Conservation (phyloP, 2,797 vertebrate genomes). For the Sebastiscus tertius region DNA sequence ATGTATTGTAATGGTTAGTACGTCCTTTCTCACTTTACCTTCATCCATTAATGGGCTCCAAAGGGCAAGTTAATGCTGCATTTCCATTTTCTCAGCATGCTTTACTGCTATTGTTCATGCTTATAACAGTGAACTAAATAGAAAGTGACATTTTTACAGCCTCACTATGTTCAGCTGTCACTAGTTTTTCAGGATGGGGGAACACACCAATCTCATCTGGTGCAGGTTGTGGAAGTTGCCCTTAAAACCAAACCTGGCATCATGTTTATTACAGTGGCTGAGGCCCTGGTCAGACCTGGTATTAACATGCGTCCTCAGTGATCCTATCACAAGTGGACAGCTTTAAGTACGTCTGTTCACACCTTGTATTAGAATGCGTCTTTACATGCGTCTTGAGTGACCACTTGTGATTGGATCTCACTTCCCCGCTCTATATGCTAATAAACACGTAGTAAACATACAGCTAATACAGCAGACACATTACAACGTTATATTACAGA, state of each 20-base stretch:
- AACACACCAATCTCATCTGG: background rate
- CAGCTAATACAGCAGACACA: no score
- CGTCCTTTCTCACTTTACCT: background rate
- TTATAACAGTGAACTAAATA: background rate
- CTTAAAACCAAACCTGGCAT: background rate
- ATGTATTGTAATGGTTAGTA: background rate
- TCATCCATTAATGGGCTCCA: background rate
- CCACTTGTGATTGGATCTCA: no score
- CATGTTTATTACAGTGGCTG: background rate
- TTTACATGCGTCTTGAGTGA: no score
- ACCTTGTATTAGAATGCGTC: no score
- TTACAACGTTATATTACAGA: no score
- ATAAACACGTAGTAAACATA: no score
- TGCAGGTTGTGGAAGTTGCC: background rate
- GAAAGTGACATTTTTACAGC: background rate
- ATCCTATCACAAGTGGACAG: no score
- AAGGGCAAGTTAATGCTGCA: background rate
- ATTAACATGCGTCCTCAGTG: no score
- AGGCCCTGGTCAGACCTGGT: no score
- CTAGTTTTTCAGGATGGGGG: background rate
- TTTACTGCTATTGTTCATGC: background rate
- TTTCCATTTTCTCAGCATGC: background rate
- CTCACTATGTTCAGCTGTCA: background rate
- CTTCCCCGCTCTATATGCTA: no score
- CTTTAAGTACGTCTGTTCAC: no score